Evolutionary conservation across 2,797 vertebrate species (phyloP), one percentile per base, ranked within the genome.

Genomic region (Myripristis murdjan): DNA sequence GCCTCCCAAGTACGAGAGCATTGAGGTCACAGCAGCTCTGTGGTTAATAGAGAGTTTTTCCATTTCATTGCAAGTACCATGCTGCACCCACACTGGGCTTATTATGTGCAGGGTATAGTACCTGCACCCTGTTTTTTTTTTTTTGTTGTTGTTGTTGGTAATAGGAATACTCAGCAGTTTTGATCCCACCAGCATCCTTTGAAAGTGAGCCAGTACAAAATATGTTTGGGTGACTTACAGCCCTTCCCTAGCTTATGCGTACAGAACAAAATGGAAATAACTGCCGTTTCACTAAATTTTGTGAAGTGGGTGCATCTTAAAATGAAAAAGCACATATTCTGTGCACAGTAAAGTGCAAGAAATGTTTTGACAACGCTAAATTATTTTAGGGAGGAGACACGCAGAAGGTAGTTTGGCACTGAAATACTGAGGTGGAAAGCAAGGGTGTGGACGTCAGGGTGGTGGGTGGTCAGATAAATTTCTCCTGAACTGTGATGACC

Each of bases 11-110:
- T 52, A 57, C 2, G 35, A 67, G 75, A 65, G 76, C 82, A 55
- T 5, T 68, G 74, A 88, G 87, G 81, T 85, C 82, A 84, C 35
- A 60, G 43, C 53, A 12, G 57, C 75, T 79, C 64, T 64, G 49
- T 69, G 70, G 81, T 77, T 62, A 70, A 81, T 80, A 72, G 64
- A 66, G 69, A 64, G 35, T 37, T 75, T 85, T 82, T 85, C 73
- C 75, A 62, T 72, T 87, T 81, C 22, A 59, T 59, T 31, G 68
- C 1, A 3, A 70, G 60, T 70, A 62, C 49, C 1, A 8, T 67
- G 68, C 73, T 73, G 48, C 39, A 14, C 54, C 61, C 31, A 26
- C 46, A 37, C 26, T 24, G 46, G 35, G 64, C 39, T 28, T 5
- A 48, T 65, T 61, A 44, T 52, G 47, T 20, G 20, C 11, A 1